Conservation (phyloP, 2,113 vertebrate species). For the Sakesphorus luctuosus region DNA sequence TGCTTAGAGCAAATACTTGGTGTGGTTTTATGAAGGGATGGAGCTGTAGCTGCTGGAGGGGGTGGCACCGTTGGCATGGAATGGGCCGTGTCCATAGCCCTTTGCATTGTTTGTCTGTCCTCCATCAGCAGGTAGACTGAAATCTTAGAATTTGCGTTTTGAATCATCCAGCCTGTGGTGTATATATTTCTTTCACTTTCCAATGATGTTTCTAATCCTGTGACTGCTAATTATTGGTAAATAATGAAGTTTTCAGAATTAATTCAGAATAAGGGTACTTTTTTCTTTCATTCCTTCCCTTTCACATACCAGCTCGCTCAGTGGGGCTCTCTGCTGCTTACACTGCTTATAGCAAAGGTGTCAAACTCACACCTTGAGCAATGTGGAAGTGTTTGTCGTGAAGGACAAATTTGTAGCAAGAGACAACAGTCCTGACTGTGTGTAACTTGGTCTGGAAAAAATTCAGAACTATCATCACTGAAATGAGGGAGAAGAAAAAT, state of each 20-base stretch:
- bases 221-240: neutral
- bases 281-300: neutral
- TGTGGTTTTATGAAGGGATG: rapidly evolving
- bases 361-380: neutral
- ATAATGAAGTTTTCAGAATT: neutral
- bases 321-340: neutral
- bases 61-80: neutral
- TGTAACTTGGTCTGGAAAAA: neutral
- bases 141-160: neutral
- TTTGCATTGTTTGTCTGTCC: neutral
- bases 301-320: neutral
- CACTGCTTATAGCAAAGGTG: neutral
- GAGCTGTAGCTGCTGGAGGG: neutral
- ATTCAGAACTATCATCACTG: neutral
- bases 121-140: neutral
- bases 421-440: neutral
- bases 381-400: neutral
- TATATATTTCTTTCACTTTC: neutral
- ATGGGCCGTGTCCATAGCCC: no score
- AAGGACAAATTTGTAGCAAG: neutral
- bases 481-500: neutral
- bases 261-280: neutral
- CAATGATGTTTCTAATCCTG: neutral
- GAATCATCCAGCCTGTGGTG: neutral
- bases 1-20: neutral